Conservation (phyloP, 2,888 invertebrate species). For the Incurvaria masculella region DNA sequence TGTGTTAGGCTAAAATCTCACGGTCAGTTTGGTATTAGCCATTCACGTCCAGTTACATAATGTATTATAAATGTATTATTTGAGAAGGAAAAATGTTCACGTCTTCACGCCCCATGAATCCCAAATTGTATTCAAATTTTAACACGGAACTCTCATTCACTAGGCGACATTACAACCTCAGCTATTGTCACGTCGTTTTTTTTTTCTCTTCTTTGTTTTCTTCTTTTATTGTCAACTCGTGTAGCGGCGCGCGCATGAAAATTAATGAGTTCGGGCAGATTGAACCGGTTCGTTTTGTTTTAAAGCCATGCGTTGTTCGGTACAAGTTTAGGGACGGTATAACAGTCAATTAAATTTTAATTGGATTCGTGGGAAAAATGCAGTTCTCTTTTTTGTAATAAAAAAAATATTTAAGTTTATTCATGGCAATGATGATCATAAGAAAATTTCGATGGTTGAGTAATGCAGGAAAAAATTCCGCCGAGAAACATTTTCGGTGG, state of each 20-base stretch:
- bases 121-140: not conserved
- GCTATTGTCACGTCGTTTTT: not conserved
- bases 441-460: too few relatives aligned
- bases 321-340: too few relatives aligned
- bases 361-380: not conserved
- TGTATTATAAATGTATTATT: too few relatives aligned
- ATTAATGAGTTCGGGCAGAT: not conserved
- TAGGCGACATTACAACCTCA: not conserved
- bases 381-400: too few relatives aligned
- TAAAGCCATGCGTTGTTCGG: not conserved
- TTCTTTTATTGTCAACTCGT: not conserved
- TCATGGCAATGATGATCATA: too few relatives aligned
- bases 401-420: too few relatives aligned
- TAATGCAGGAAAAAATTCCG: too few relatives aligned
- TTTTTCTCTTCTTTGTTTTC: not conserved
- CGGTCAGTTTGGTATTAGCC: too few relatives aligned
- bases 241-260: not conserved
- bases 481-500: too few relatives aligned
- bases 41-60: too few relatives aligned
- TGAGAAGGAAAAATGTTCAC: too few relatives aligned
- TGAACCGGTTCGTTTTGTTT: not conserved
- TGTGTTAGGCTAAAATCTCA: too few relatives aligned
- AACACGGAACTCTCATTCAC: not conserved
- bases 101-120: not conserved
- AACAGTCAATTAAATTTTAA: not conserved